Evolutionary conservation across 2,797 vertebrate genomes (phyloP), one percentile per base, ranked within the genome.

Genomic region (Intellagama lesueurii): DNA sequence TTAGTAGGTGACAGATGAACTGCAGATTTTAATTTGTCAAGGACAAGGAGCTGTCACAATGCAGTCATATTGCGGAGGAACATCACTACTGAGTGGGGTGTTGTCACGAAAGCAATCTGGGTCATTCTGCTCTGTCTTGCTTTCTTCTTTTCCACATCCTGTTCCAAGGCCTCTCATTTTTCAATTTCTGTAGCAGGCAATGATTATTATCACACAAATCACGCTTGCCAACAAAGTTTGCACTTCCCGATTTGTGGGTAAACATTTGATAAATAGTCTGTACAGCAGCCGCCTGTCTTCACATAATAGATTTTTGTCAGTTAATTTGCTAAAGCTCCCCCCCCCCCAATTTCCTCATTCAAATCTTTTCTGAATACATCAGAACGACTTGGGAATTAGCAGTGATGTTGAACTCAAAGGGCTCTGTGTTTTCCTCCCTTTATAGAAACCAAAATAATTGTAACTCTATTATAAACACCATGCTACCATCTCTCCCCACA

Each of bases 241-340:
- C 56, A 81, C 70, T 81, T 81, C 56, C 78, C 49, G 83, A 89
- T 81, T 86, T 81, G 78, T 86, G 84, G 76, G 83, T 89, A 89
- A 89, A 86, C 88, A 89, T 81, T 89, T 89, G 88, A 81, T 81
- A 89, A 86, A 86, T 49, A 32, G 49, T 85, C 52, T 76, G 78
- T 81, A 75, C 22, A 75, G 69, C 88, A 81, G 70, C 78, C 24
- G 35, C 88, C 70, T 76, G 78, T 86, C 60, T 81, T 80, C 30
- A 75, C 60, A 68, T 86, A 86, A 81, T 86, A 73, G 84, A 86
- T 81, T 86, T 89, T 78, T 86, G 88, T 86, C 83, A 86, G 83
- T 89, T 89, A 89, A 89, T 89, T 89, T 85, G 88, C 88, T 86
- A 81, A 89, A 73, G 68, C 75, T 84, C 22, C 30, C 28, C 64